Percentiles rank a stretch among this genome's conserved stretches.
These are phyloP conservation scores for Cryptophagus acutangulus DNA, from an alignment of 2,888 invertebrate genomes.

Conservation along the genomic window DNA sequence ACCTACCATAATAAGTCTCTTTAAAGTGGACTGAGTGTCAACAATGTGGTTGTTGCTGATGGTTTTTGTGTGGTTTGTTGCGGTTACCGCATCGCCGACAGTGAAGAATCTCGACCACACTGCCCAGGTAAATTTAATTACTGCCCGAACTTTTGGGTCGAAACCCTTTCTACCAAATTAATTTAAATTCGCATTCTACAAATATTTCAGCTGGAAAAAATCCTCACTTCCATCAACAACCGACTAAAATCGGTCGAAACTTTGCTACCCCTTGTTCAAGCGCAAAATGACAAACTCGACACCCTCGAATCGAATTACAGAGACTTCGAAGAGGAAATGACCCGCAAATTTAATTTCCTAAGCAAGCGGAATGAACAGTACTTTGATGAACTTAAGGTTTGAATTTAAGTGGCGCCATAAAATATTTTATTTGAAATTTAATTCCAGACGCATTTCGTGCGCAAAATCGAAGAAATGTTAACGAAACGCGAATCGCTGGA, in stretches of 20 bases:
- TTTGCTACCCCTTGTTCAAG: too few relatives aligned
- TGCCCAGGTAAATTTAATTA: too few relatives aligned
- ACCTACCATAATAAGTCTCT: neutral
- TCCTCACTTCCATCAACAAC: too few relatives aligned
- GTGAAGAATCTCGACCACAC: too few relatives aligned
- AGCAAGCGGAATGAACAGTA: conserved; percentile 43
- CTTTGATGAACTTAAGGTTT: conserved; percentile 44
- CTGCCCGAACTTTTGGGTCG: too few relatives aligned
- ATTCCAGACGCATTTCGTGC: conserved; percentile 1
- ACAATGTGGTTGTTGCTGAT: conserved; percentile 2
- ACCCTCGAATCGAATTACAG: conserved; percentile 43
- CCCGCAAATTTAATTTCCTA: conserved; percentile 43
- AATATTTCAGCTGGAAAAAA: too few relatives aligned
- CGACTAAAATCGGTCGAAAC: too few relatives aligned
- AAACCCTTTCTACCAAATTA: too few relatives aligned
- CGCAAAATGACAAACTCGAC: conserved; percentile 46
- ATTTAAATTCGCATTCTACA: too few relatives aligned
- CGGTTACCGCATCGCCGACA: too few relatives aligned
- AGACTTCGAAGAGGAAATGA: too few relatives aligned
- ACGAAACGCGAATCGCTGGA: conserved; percentile 39
- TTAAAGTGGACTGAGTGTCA: neutral
- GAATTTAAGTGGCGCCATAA: conserved; percentile 10
- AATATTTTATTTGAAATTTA: conserved; percentile 5
- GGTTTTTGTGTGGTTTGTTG: too few relatives aligned
- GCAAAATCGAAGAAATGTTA: conserved; percentile 41